These are phyloP conservation scores for Drosophila longiperda DNA, from an alignment of 2,888 invertebrate species.

Conservation along the genomic window DNA sequence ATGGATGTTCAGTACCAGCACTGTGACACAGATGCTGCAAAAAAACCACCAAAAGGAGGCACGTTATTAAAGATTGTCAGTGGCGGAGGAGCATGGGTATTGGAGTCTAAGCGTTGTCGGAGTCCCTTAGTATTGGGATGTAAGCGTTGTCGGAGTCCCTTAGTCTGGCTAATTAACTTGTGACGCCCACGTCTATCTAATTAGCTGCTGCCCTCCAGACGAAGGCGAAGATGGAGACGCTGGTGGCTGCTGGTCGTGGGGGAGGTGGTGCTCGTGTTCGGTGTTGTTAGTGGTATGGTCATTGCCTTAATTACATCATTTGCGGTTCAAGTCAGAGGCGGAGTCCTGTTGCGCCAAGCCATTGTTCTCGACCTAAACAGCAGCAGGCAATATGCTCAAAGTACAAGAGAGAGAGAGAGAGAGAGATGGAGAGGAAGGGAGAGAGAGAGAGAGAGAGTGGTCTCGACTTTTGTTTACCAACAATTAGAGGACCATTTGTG, in stretches of 20 bases:
- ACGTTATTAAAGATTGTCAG: background rate
- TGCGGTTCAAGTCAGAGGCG: constrained; percentile 54
- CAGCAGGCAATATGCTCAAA: constrained; percentile 4
- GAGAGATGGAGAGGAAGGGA: background rate
- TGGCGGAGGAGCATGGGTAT: constrained; percentile 3
- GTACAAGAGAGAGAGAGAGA: background rate
- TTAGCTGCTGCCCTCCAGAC: constrained; percentile 64
- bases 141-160: constrained; percentile 38
- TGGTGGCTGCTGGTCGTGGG: background rate
- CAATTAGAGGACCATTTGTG: constrained; percentile 69
- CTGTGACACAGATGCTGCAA: constrained; percentile 95
- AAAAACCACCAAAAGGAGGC: constrained; percentile 14
- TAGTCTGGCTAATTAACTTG: constrained; percentile 77
- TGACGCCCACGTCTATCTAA: constrained; percentile 72
- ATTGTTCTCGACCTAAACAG: constrained; percentile 27
- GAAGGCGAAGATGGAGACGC: background rate
- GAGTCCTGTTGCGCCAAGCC: constrained; percentile 67
- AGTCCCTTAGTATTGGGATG: too few relatives aligned
- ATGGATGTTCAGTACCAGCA: constrained; percentile 98
- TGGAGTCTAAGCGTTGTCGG: constrained; percentile 19
- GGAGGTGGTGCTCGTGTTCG: constrained; percentile 4
- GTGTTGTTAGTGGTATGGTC: constrained; percentile 19
- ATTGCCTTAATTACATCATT: constrained; percentile 77
- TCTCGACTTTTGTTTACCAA: constrained; percentile 75
- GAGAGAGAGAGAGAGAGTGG: background rate